Percentiles rank a stretch among this genome's conserved stretches.
phyloP scores from a whole-genome alignment of 2,888 invertebrate genomes.

The Argynnis bischoffii region DNA sequence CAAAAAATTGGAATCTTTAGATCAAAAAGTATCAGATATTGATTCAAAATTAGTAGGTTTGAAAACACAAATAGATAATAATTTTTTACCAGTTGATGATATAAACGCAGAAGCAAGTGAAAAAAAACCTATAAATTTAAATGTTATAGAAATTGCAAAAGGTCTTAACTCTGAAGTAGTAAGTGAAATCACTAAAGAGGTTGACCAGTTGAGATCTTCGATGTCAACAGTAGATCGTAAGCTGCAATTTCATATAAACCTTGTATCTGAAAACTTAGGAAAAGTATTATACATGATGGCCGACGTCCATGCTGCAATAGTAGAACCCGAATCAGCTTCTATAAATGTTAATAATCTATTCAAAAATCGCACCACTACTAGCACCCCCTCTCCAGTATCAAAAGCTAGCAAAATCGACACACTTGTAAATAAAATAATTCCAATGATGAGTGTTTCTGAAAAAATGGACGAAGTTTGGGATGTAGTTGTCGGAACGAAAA shows the following conservation, averaged over 20 bases:
- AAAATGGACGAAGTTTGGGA: constrained; percentile 97
- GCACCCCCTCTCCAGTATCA: constrained; percentile 81
- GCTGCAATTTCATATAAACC: constrained; percentile 91
- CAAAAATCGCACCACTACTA: constrained; percentile 82
- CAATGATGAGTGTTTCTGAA: constrained; percentile 92
- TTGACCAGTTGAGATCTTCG: constrained; percentile 89
- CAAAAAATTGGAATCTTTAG: constrained; percentile 86
- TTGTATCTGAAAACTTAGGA: constrained; percentile 91
- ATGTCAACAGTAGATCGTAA: constrained; percentile 91
- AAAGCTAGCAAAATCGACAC: constrained; percentile 90
- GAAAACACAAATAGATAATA: constrained; percentile 92
- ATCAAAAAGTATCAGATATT: constrained; percentile 92
- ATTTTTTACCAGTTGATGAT: constrained; percentile 90
- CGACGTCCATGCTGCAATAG: constrained; percentile 91
- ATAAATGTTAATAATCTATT: constrained; percentile 77
- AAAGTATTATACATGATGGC: constrained; percentile 90
- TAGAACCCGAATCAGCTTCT: constrained; percentile 85
- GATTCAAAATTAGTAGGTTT: constrained; percentile 89
- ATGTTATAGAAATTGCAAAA: constrained; percentile 91
- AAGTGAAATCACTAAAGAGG: constrained; percentile 90
- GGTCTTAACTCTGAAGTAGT: constrained; percentile 91
- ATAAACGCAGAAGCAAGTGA: constrained; percentile 94
- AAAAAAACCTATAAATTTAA: constrained; percentile 92
- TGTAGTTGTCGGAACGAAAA: constrained; percentile 93
- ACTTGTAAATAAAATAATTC: constrained; percentile 90